These are phyloP conservation scores for Agrotis ipsilon DNA, from an alignment of 2,888 invertebrate species.

Conservation along the genomic window DNA sequence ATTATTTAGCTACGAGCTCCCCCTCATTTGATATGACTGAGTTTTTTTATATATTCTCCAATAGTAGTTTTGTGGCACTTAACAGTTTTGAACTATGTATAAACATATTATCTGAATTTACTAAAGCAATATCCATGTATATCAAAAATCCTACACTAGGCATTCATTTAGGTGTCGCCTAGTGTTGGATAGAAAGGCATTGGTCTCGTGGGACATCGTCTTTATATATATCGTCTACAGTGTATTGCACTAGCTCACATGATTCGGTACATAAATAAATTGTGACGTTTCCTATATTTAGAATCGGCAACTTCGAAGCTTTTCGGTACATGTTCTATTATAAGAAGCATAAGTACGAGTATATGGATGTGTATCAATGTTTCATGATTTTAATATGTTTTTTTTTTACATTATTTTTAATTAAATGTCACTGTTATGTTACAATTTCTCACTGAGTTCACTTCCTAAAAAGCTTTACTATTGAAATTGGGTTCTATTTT, in stretches of 20 bases:
- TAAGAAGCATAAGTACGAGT: not conserved
- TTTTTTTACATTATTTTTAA: not conserved
- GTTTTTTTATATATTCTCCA: no score
- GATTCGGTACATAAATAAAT: slow-evolving; percentile 21
- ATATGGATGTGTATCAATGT: not conserved
- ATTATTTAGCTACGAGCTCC: no score
- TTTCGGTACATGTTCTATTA: not conserved
- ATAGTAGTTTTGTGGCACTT: no score
- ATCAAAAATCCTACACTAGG: no score
- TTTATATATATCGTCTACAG: not conserved
- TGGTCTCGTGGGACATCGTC: slow-evolving; percentile 2
- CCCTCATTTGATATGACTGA: no score
- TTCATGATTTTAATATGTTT: no score
- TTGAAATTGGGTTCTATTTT: not conserved
- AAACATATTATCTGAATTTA: no score
- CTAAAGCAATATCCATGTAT: no score
- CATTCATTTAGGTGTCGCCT: not conserved
- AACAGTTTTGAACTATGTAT: no score
- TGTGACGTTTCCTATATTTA: slow-evolving; percentile 1
- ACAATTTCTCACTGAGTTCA: not conserved
- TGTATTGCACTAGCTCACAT: slow-evolving; percentile 20
- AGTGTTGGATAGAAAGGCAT: not conserved
- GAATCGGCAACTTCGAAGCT: not conserved
- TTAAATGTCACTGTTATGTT: not conserved
- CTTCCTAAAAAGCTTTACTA: not conserved